A percentile compares a stretch with the other conserved stretches of the same genome.
phyloP scores from a whole-genome alignment of 2,888 invertebrate genomes.

The Galerucella pusilla region DNA sequence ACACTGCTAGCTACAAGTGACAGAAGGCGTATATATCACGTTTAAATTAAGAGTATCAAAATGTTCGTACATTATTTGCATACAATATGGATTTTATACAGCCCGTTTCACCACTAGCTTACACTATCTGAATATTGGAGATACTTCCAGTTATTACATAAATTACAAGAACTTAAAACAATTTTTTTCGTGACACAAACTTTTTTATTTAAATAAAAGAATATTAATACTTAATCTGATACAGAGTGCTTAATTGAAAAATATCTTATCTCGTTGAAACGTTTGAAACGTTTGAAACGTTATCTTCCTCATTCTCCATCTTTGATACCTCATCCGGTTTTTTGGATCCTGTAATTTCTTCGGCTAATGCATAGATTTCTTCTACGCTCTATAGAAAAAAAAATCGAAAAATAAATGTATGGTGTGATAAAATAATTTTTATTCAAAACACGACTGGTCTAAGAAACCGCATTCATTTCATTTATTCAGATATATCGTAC shows the following conservation, averaged over 20 bases:
- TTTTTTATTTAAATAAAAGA: neutral
- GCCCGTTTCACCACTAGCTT: too few species aligned
- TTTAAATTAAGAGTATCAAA: neutral
- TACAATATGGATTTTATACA: neutral
- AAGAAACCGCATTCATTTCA: too few species aligned
- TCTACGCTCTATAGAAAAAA: constrained; percentile 71
- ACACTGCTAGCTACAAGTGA: neutral
- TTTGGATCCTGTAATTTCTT: constrained; percentile 71
- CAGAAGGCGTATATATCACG: neutral
- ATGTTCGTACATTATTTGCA: neutral
- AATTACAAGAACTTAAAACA: too few species aligned
- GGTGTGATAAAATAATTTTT: too few species aligned
- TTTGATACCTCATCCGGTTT: neutral
- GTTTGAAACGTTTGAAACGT: neutral
- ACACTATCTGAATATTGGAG: too few species aligned
- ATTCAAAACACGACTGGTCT: too few species aligned
- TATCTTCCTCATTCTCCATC: neutral
- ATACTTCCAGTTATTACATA: too few species aligned
- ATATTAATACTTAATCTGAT: neutral
- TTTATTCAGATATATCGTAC: neutral
- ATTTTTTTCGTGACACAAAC: too few species aligned
- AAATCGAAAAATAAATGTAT: neutral
- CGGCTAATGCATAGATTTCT: constrained; percentile 75
- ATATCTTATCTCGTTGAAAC: neutral
- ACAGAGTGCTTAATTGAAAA: neutral